Conservation (phyloP, 2,113 vertebrate species). For the Phylloscopus trochilus region DNA sequence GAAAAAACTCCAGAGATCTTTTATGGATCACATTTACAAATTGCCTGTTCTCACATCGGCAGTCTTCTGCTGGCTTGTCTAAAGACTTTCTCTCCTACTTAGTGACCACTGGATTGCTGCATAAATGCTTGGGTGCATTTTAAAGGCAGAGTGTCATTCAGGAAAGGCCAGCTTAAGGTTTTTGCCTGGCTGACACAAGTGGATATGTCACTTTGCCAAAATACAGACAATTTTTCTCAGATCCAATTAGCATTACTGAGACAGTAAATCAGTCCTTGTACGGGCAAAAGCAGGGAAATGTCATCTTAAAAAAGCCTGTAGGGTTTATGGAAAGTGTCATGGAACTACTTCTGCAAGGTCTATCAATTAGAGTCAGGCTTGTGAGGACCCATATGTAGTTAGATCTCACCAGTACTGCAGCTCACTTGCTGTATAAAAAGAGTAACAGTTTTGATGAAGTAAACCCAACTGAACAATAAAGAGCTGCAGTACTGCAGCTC, state of each 20-base stretch:
- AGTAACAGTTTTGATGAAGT: not conserved
- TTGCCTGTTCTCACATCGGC: not conserved
- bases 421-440: not conserved
- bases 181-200: not conserved
- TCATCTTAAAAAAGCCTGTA: not conserved
- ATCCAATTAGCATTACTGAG: not conserved
- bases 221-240: not conserved
- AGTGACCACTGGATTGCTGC: not conserved
- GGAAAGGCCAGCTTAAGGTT: not conserved
- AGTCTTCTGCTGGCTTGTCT: not conserved
- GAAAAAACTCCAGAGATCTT: not conserved
- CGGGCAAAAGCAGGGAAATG: not conserved
- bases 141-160: not conserved
- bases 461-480: not conserved
- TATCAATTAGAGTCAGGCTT: not conserved
- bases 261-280: not conserved
- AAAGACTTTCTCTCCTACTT: not conserved
- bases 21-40: not conserved
- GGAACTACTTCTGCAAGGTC: not conserved
- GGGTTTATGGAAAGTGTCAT: not conserved
- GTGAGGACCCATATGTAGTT: not conserved
- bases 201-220: not conserved
- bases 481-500: too few species aligned
- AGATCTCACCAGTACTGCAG: not conserved
- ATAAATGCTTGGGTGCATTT: not conserved